Evolutionary conservation across 2,888 invertebrate genomes (phyloP).

Genomic region (Cataglyphis rosenhaueri): DNA sequence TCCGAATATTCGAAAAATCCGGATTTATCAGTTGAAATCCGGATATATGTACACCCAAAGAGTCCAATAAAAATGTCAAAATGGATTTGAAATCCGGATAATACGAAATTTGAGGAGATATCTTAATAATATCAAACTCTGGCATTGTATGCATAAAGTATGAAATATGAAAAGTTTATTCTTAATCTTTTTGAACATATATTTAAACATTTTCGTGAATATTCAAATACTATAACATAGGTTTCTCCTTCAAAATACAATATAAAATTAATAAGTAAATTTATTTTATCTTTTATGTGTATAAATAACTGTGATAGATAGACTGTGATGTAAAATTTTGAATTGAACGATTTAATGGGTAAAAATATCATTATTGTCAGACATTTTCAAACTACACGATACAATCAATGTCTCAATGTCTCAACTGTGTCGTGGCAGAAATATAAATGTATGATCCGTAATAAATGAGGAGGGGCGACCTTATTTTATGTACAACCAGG

Average conservation of each 20-base stretch:
- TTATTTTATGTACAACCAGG: slow-evolving; percentile 43
- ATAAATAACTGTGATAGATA: not conserved
- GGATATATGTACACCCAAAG: not conserved
- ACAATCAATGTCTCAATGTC: not conserved
- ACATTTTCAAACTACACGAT: not conserved
- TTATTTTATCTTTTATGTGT: not conserved
- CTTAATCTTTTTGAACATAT: not conserved
- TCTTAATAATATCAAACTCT: not conserved
- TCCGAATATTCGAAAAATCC: not conserved
- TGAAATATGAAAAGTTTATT: not conserved
- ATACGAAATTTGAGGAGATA: not conserved
- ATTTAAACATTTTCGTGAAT: not conserved
- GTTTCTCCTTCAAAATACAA: not conserved
- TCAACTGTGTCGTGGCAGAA: not conserved
- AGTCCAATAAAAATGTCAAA: not conserved
- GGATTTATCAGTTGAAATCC: not conserved
- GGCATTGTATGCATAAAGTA: not conserved
- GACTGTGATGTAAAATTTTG: not conserved
- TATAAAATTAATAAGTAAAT: not conserved
- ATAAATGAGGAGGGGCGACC: slow-evolving; percentile 41
- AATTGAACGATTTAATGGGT: not conserved
- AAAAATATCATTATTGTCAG: not conserved
- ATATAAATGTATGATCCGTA: slow-evolving; percentile 32
- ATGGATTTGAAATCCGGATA: not conserved
- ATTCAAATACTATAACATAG: not conserved